Evolutionary conservation across 2,113 vertebrate species (phyloP).

Genomic region (Jaculus jaculus): DNA sequence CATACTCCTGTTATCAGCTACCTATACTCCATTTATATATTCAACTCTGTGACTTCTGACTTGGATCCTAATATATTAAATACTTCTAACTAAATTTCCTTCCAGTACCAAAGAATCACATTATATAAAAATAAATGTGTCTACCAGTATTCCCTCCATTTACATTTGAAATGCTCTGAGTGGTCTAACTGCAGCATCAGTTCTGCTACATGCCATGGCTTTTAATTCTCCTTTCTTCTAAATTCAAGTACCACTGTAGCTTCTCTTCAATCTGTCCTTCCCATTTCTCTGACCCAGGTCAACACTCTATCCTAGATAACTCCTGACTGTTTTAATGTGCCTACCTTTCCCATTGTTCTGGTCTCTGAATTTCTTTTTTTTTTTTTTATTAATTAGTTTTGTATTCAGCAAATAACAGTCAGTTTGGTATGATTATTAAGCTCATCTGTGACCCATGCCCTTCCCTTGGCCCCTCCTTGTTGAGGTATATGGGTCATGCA

Average conservation of each 20-base stretch:
- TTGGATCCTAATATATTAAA: background rate
- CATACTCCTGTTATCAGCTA: background rate
- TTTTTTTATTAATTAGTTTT: no score
- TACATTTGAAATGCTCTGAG: background rate
- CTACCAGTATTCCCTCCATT: no score
- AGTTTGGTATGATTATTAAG: no score
- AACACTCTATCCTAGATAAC: background rate
- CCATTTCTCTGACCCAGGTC: no score
- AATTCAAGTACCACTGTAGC: background rate
- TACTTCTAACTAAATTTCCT: background rate
- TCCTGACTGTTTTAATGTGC: background rate
- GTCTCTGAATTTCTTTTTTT: background rate
- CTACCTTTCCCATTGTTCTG: background rate
- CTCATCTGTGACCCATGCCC: no score
- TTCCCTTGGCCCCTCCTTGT: no score
- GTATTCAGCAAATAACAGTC: no score
- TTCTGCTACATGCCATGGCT: background rate
- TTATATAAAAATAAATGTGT: no score
- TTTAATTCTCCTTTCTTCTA: background rate
- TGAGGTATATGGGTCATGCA: no score
- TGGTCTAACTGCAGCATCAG: background rate
- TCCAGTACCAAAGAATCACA: background rate
- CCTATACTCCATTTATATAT: no score
- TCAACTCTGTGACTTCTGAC: no score
- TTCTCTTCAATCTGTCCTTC: background rate